These are phyloP conservation scores for Xiphydria camelus DNA, from an alignment of 2,888 invertebrate genomes.

Conservation along the genomic window DNA sequence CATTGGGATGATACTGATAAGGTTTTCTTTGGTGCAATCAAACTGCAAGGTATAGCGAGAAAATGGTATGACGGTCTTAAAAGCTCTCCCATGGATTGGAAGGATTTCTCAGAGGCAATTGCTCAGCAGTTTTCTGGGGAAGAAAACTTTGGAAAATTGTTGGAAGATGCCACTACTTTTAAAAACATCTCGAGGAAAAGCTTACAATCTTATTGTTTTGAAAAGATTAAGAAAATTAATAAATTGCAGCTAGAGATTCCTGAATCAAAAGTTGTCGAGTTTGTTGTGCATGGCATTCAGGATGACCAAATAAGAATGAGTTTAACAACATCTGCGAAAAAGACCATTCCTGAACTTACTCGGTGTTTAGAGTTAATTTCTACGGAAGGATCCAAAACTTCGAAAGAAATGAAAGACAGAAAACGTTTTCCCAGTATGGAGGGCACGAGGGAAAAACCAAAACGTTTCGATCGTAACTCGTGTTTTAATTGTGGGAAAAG, in stretches of 20 bases:
- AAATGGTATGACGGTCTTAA: slow-evolving; percentile 20
- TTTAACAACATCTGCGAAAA: neutral
- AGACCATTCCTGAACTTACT: neutral
- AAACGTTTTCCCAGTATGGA: too few species aligned
- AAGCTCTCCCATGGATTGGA: slow-evolving; percentile 15
- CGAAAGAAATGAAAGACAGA: too few species aligned
- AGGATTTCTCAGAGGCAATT: slow-evolving; percentile 16
- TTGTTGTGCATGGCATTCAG: neutral
- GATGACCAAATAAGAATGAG: neutral
- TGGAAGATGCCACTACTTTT: slow-evolving; percentile 10
- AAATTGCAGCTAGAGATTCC: too few species aligned
- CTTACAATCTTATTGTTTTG: slow-evolving; percentile 20
- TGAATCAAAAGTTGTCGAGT: slow-evolving; percentile 1
- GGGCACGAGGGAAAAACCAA: too few species aligned
- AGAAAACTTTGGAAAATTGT: slow-evolving; percentile 10
- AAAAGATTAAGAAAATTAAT: slow-evolving; percentile 17
- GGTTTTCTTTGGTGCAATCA: slow-evolving; percentile 19
- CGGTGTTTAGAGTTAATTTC: too few species aligned
- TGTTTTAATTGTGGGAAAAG: too few species aligned
- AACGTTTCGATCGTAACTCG: too few species aligned
- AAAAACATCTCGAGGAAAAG: slow-evolving; percentile 16
- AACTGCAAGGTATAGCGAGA: slow-evolving; percentile 19
- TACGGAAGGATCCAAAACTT: too few species aligned
- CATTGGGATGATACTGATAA: too few species aligned
- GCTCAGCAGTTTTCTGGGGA: slow-evolving; percentile 16